Conservation (phyloP, 2,888 invertebrate species). For the Drosophila formosana region DNA sequence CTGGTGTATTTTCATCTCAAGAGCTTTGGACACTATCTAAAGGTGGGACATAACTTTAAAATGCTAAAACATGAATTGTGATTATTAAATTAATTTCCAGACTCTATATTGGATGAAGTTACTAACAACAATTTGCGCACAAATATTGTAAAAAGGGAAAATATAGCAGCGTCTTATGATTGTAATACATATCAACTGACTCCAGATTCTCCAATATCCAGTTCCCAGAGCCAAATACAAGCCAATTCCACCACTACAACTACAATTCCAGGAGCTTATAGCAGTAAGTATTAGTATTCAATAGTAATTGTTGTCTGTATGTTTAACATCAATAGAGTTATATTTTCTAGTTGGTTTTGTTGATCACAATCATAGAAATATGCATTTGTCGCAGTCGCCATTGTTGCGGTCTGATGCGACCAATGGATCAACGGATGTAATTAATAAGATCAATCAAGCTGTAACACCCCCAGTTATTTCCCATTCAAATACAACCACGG, state of each 20-base stretch:
- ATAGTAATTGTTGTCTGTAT: background rate
- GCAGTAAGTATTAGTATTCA: slow-evolving; percentile 88
- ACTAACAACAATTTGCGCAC: slow-evolving; percentile 87
- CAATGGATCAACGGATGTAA: slow-evolving; percentile 53
- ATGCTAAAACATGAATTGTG: background rate
- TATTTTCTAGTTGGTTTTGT: slow-evolving; percentile 83
- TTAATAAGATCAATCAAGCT: slow-evolving; percentile 82
- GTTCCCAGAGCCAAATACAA: slow-evolving; percentile 36
- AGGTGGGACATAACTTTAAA: slow-evolving; percentile 87
- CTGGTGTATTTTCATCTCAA: slow-evolving; percentile 99
- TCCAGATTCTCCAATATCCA: slow-evolving; percentile 84
- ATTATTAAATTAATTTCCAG: slow-evolving; percentile 86
- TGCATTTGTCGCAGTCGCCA: slow-evolving; percentile 83
- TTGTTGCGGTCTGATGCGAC: slow-evolving; percentile 74
- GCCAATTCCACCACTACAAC: slow-evolving; percentile 46
- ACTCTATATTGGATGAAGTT: slow-evolving; percentile 96
- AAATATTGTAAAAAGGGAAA: slow-evolving; percentile 91
- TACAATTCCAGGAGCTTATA: slow-evolving; percentile 89
- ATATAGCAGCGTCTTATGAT: slow-evolving; percentile 89
- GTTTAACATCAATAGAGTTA: background rate
- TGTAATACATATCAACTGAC: slow-evolving; percentile 91
- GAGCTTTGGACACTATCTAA: slow-evolving; percentile 99
- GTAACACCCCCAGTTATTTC: slow-evolving; percentile 74
- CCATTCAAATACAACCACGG: slow-evolving; percentile 38
- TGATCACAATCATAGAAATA: slow-evolving; percentile 82